Conservation (phyloP, 37 sponge, comb jelly and placozoan species). For the Lycopodina hypogea region DNA sequence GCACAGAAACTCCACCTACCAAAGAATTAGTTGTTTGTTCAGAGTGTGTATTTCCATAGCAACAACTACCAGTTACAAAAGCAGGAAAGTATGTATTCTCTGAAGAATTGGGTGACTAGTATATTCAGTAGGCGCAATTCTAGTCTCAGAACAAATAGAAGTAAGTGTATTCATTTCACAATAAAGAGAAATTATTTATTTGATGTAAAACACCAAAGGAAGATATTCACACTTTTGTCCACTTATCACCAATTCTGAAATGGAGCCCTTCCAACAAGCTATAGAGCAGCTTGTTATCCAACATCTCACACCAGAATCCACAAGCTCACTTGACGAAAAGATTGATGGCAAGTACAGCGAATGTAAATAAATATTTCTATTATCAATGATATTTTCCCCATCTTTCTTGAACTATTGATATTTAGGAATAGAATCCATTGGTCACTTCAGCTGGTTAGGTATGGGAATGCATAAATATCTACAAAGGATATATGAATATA, state of each 20-base stretch:
- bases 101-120: too few relatives aligned
- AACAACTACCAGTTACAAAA: too few relatives aligned
- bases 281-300: conserved; percentile 22
- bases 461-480: background rate
- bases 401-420: background rate
- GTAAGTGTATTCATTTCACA: too few relatives aligned
- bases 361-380: background rate
- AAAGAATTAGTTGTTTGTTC: too few relatives aligned
- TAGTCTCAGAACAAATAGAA: too few relatives aligned
- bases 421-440: conserved; percentile 46
- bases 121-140: too few relatives aligned
- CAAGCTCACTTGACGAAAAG: conserved; percentile 14
- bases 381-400: background rate
- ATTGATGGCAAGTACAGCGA: conserved; percentile 8
- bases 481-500: background rate
- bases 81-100: too few relatives aligned
- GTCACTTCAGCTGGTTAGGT: conserved; percentile 59
- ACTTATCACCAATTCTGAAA: conserved; percentile 25
- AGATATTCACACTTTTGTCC: too few relatives aligned
- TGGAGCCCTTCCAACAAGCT: conserved; percentile 24
- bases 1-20: too few relatives aligned
- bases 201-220: too few relatives aligned
- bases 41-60: too few relatives aligned
- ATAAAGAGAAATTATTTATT: too few relatives aligned
- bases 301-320: conserved; percentile 21